Base-by-base conservation (phyloP, 2,888 invertebrate species). In the Phengaris arion region DNA sequence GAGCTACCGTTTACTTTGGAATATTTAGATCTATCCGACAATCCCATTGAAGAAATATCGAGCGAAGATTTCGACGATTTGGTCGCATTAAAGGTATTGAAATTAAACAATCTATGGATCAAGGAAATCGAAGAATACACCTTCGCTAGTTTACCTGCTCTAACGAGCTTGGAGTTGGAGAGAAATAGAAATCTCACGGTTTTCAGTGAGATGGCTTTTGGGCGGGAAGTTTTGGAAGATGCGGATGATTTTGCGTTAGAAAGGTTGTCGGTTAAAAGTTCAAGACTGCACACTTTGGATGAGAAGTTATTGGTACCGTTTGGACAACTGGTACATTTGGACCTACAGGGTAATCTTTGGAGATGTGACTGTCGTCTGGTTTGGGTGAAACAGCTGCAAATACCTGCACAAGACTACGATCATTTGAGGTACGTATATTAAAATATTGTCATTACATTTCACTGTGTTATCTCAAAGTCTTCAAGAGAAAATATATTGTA, bases 311-410 rank as follows among this genome's bases (percentile, higher is more conserved):
- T 83, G 59, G 84, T 86, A 68, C 91, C 94, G n/a, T 88, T 95
- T 76, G 92, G 94, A 13, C 90, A 89, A 69, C 83, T 93, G 2
- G 77, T 86, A 0, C 82, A 87, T 64, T 78, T 96, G 70, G 94
- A 95, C 80, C 80, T 96, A 10, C 94, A 95, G 79, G 94, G 94
- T 1, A 96, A 96, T 83, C 94, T 94, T 0, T 96, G 96, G 96
- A 85, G 86, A 10, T 96, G 96, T 80, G 95, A 96, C 81, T 96
- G 96, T 82, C 87, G 92, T 22, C 86, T 96, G 70, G 82, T 85
- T 45, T 95, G 95, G 95, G 74, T 94, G 15, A 90, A 90, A 80
- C 75, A 83, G 8, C 79, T 93, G 54, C 92, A 93, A 81, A 89
- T 94, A 75, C 81, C 88, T 0, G 85, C 85, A 2, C 85, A 88